Evolutionary conservation across 2,797 vertebrate species (phyloP).

Genomic region (Melanotaenia pygmaea): DNA sequence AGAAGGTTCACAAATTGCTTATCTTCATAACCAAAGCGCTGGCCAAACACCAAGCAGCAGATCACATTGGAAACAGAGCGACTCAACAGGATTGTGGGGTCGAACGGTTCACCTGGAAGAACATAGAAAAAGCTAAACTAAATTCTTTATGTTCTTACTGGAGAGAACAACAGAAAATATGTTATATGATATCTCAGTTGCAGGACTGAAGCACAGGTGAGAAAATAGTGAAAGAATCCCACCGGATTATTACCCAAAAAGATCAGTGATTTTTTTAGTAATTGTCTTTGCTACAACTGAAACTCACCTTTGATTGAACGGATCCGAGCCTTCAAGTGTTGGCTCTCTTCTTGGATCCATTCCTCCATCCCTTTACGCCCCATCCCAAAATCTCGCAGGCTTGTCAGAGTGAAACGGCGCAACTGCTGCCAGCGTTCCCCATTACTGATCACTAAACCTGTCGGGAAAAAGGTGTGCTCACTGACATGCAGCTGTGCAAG

Average conservation of each 20-base stretch:
- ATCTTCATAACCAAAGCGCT: slow-evolving; percentile 80
- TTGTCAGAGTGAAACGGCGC: slow-evolving; percentile 73
- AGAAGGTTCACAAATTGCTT: slow-evolving; percentile 72
- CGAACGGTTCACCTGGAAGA: slow-evolving; percentile 59
- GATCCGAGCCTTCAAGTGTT: slow-evolving; percentile 54
- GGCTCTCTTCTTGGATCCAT: slow-evolving; percentile 30
- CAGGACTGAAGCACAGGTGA: no score
- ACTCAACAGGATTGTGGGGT: slow-evolving; percentile 66
- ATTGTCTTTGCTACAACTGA: not conserved
- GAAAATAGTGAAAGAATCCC: no score
- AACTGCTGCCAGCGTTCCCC: slow-evolving; percentile 77
- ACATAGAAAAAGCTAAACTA: not conserved
- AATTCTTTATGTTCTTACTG: not conserved
- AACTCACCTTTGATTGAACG: slow-evolving; percentile 49
- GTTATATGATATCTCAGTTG: no score
- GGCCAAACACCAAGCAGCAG: slow-evolving; percentile 79
- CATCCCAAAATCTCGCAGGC: slow-evolving; percentile 81
- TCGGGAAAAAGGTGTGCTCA: not conserved
- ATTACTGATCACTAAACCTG: slow-evolving; percentile 44
- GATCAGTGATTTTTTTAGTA: not conserved
- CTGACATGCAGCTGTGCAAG: not conserved
- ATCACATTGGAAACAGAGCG: slow-evolving; percentile 80
- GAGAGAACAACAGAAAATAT: not conserved
- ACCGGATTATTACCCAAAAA: no score
- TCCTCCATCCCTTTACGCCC: slow-evolving; percentile 79